phyloP scores from a whole-genome alignment of 1,140 invertebrate genomes.

The Aradophagus sp. region DNA sequence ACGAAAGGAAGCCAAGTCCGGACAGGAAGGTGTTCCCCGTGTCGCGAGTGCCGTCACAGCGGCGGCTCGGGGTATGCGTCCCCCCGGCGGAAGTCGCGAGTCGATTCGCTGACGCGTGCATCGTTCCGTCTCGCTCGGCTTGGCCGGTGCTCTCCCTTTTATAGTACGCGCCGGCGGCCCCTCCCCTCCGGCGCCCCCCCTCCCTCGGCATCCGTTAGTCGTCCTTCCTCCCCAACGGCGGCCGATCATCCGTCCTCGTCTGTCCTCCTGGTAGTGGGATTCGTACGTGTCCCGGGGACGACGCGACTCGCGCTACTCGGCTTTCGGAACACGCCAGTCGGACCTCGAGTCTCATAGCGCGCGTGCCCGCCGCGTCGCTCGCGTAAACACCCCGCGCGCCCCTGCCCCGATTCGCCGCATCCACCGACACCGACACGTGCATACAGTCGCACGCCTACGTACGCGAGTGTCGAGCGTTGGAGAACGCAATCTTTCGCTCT shows the following conservation, averaged over 20 bases:
- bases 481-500: slow-evolving; percentile 17
- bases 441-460: background rate
- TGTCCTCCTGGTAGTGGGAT: slow-evolving; percentile 25
- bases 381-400: slow-evolving; percentile 44
- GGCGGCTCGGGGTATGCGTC: no score
- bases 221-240: slow-evolving; percentile 35
- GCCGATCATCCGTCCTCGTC: slow-evolving; percentile 34
- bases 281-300: slow-evolving; percentile 62
- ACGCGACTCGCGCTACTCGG: slow-evolving; percentile 62
- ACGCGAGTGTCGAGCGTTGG: background rate
- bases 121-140: slow-evolving; percentile 33
- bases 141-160: slow-evolving; percentile 24
- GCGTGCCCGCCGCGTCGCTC: slow-evolving; percentile 49
- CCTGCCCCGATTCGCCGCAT: slow-evolving; percentile 4
- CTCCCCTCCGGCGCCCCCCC: background rate
- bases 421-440: background rate
- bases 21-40: no score
- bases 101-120: slow-evolving; percentile 52
- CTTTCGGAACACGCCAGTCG: slow-evolving; percentile 62
- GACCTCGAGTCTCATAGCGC: slow-evolving; percentile 57
- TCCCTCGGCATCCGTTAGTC: slow-evolving; percentile 35
- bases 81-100: slow-evolving; percentile 45
- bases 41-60: no score
- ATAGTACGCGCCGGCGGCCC: slow-evolving; percentile 18
- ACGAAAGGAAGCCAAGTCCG: no score